phyloP scores from a whole-genome alignment of 2,113 vertebrate genomes.

The Stictonetta naevosa region DNA sequence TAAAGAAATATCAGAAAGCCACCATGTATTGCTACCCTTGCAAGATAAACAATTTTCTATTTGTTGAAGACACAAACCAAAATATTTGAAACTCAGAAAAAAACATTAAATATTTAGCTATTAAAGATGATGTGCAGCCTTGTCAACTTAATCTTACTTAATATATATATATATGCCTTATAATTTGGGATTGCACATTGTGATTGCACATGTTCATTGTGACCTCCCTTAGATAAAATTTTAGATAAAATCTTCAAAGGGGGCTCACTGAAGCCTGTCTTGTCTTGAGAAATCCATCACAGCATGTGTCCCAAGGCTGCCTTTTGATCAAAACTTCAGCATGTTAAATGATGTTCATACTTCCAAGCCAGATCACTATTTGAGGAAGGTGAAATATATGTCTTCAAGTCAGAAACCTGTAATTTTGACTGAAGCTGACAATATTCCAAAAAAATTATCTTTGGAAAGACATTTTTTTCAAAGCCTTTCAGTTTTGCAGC shows the following conservation, averaged over 20 bases:
- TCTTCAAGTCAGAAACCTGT: background rate
- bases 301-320: background rate
- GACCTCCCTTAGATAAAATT: background rate
- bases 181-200: background rate
- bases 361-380: background rate
- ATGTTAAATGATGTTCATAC: background rate
- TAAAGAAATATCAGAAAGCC: background rate
- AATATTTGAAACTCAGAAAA: background rate
- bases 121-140: background rate
- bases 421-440: background rate
- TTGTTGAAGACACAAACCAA: background rate
- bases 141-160: background rate
- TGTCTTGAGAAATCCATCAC: background rate
- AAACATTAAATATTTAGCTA: background rate
- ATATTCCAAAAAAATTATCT: background rate
- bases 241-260: background rate
- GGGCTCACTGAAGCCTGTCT: background rate
- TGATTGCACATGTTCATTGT: background rate
- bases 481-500: background rate
- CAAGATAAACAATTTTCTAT: background rate
- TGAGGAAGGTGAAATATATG: background rate
- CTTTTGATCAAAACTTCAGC: background rate
- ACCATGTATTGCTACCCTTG: background rate
- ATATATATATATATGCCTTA: background rate
- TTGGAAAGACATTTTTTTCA: background rate